Percentiles rank a stretch among this genome's conserved stretches.
These are phyloP conservation scores for Nomada goodeniana DNA, from an alignment of 2,888 invertebrate genomes.

Conservation along the genomic window DNA sequence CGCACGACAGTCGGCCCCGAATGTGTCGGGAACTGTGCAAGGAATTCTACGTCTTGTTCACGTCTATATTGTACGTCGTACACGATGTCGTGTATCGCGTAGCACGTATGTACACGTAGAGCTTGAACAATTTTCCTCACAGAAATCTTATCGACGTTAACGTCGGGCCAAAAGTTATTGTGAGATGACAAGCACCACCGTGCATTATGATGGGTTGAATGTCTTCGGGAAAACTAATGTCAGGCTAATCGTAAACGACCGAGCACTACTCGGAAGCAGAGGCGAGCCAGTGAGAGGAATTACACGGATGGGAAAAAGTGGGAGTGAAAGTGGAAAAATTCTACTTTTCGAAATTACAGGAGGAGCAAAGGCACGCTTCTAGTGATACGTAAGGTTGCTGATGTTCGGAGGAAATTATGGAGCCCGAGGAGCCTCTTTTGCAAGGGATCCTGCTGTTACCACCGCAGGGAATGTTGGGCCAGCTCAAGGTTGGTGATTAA, in stretches of 20 bases:
- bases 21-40: slow-evolving; percentile 47
- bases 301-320: slow-evolving; percentile 47
- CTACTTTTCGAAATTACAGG: slow-evolving; percentile 53
- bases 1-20: slow-evolving; percentile 43
- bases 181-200: slow-evolving; percentile 65
- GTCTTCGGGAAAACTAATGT: slow-evolving; percentile 54
- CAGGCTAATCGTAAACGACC: slow-evolving; percentile 46
- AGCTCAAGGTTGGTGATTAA: slow-evolving; percentile 91
- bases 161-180: slow-evolving; percentile 38
- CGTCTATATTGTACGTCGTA: slow-evolving; percentile 17
- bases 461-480: slow-evolving; percentile 90
- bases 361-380: slow-evolving; percentile 36
- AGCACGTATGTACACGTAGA: slow-evolving; percentile 20
- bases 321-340: slow-evolving; percentile 70
- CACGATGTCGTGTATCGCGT: background rate
- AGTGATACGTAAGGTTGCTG: slow-evolving; percentile 39
- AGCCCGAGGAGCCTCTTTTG: slow-evolving; percentile 90
- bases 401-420: slow-evolving; percentile 85
- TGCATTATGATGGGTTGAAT: slow-evolving; percentile 67
- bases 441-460: slow-evolving; percentile 92
- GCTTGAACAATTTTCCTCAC: slow-evolving; percentile 14
- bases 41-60: slow-evolving; percentile 5
- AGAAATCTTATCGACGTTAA: slow-evolving; percentile 43
- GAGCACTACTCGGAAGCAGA: slow-evolving; percentile 39
- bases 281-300: slow-evolving; percentile 57